Evolutionary conservation across 1,140 invertebrate species (phyloP), one percentile per base, ranked within the genome.

Genomic region (Chymomyza costata): DNA sequence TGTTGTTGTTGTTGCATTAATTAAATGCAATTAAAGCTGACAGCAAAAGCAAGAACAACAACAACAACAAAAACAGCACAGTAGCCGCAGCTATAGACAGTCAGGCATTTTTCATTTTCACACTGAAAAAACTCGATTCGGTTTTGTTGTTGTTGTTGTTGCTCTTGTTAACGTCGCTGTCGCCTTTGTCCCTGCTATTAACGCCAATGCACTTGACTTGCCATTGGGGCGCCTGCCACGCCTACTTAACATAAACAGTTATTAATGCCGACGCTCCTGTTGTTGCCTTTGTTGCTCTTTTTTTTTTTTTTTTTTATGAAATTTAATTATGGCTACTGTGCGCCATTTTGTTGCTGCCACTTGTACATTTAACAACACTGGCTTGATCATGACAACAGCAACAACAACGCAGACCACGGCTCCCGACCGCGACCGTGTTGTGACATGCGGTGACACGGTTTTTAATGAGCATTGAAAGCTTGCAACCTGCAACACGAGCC

Each of bases 21-120:
- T 64, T 65, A 64, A 56, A 57, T 64, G 34, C 61, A 60, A 67
- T 67, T 66, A 61, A 69, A 63, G 50, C 51, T 56, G 60, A 56
- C 60, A 56, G 16, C 51, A 25, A 17, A n/a, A 50, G 44, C 38
- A 10, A n/a, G 37, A 64, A 43, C 40, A 44, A 30, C 25, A n/a
- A n/a, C n/a, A n/a, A n/a, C n/a, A n/a, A n/a, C n/a, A n/a, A n/a
- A n/a, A n/a, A n/a, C n/a, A n/a, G n/a, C n/a, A n/a, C n/a, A n/a
- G n/a, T n/a, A n/a, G n/a, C n/a, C n/a, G n/a, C n/a, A n/a, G n/a
- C n/a, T n/a, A n/a, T n/a, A n/a, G 19, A 15, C n/a, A 10, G 31
- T 18, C 16, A 7, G 21, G 17, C 28, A 46, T 34, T 49, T 49
- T 39, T 39, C 32, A 48, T 35, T 45, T 61, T 60, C 14, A 43